Base-by-base conservation (phyloP, 2,888 invertebrate species). In the Melanotus villosus region DNA sequence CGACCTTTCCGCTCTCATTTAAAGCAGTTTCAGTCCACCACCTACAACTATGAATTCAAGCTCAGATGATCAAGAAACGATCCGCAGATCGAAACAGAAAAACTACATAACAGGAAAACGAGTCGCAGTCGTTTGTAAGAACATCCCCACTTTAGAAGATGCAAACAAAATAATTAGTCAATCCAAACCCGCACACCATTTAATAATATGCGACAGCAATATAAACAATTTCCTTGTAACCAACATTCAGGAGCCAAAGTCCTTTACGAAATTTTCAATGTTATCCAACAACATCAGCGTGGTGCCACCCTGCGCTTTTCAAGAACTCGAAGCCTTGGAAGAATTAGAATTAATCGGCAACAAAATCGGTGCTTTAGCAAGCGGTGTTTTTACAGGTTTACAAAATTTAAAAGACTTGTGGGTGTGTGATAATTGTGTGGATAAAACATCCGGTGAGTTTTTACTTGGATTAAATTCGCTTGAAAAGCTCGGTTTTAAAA, bases 381-480 rank as follows among this genome's bases (percentile, higher is more conserved):
- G 6, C 5, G 26, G 19, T 6, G 47, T 23, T 5, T 12, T 47
- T 3, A 4, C 6, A 12, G 47, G 23, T 1, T 47, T 47, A 7
- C 10, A 9, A 12, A 23, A 47, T 3, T 47, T 47, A 26, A 47
- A 47, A 5, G 47, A 47, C n/a, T n/a, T 47, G 23, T 47, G 47
- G 47, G n/a, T 47, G 2, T 47, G 9, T 23, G 23, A 12, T 9
- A 47, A 47, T 47, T 10, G 2, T 4, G 7, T 47, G 23, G 23
- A 47, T 6, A 21, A 23, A 4, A 6, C 19, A 12, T 12, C 47
- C 10, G 12, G 6, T 6, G n/a, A 47, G 12, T 2, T 47, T 6
- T 23, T 47, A 1, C 6, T 23, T 5, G 23, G 5, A 6, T 10
- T 47, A 21, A 47, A 5, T 47, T 47, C 23, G n/a, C 7, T 47